These are phyloP conservation scores for Brachypodius melanocephalos DNA, from an alignment of 2,113 vertebrate species.

Conservation along the genomic window DNA sequence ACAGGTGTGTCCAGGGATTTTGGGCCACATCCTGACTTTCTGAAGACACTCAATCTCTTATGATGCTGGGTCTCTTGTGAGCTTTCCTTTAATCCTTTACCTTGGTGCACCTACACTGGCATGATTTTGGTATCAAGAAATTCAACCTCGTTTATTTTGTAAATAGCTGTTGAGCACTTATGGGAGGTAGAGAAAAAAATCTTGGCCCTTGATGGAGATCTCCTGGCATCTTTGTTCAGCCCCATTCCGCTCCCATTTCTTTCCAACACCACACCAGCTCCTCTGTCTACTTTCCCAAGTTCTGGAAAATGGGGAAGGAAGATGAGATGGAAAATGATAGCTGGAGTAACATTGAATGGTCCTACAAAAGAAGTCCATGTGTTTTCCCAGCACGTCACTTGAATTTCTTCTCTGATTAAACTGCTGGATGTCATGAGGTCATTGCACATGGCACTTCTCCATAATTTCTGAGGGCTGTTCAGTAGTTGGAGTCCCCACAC, in stretches of 20 bases:
- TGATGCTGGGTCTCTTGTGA: not conserved
- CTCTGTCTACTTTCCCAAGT: not conserved
- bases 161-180: not conserved
- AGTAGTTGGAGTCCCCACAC: not conserved
- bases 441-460: not conserved
- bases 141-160: not conserved
- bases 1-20: not conserved
- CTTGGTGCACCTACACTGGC: fast-evolving
- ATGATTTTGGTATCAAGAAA: not conserved
- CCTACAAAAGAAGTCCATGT: not conserved
- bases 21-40: fast-evolving
- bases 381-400: not conserved
- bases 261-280: not conserved
- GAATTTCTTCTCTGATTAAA: not conserved
- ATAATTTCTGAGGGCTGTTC: not conserved
- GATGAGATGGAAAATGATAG: not conserved
- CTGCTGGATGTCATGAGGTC: not conserved
- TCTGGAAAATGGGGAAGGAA: not conserved
- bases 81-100: not conserved
- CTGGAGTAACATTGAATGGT: not conserved
- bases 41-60: not conserved
- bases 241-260: not conserved
- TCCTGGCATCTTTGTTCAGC: not conserved
- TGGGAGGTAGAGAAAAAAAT: not conserved
- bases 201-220: not conserved